These are phyloP conservation scores for Hydrotaea cyrtoneurina DNA, from an alignment of 2,888 invertebrate species.

Conservation along the genomic window DNA sequence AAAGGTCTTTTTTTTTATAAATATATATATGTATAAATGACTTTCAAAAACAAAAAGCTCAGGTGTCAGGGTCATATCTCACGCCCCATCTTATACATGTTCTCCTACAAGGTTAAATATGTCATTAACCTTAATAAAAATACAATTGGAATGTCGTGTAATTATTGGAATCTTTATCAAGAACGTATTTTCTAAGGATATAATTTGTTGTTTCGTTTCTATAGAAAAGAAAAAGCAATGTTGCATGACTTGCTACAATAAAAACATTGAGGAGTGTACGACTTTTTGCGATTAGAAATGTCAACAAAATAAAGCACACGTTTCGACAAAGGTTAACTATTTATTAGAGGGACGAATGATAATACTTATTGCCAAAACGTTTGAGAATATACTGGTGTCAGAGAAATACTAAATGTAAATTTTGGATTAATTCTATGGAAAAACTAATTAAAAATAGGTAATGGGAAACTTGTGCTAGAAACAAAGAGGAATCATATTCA, in stretches of 20 bases:
- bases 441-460: too few species aligned
- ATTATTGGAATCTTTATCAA: not conserved
- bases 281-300: not conserved
- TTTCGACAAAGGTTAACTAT: not conserved
- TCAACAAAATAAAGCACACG: conserved; percentile 7
- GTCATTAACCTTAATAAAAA: not conserved
- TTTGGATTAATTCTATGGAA: too few species aligned
- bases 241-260: not conserved
- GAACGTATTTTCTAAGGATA: not conserved
- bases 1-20: too few species aligned
- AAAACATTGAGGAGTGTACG: not conserved
- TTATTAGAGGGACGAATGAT: not conserved
- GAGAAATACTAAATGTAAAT: too few species aligned
- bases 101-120: not conserved
- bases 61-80: not conserved
- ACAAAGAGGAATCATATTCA: too few species aligned
- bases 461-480: too few species aligned
- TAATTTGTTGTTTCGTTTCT: not conserved
- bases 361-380: too few species aligned
- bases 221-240: not conserved
- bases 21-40: too few species aligned
- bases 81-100: not conserved
- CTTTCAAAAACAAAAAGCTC: not conserved
- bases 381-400: too few species aligned
- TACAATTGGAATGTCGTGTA: not conserved